Conservation (phyloP, 2,888 invertebrate genomes). For the Rhyacophila evoluta region DNA sequence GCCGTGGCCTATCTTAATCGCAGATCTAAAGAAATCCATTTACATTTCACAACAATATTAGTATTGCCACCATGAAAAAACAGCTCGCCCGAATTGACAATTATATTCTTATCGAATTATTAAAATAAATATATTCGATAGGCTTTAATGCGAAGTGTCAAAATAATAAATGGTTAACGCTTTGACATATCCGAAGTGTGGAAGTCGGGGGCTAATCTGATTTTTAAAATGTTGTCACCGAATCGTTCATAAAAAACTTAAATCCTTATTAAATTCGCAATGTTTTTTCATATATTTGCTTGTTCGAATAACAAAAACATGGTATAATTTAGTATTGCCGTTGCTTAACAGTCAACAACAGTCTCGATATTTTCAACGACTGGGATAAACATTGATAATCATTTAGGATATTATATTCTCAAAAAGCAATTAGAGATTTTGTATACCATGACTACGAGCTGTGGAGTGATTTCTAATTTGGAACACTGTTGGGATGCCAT, state of each 20-base stretch:
- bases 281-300: no score
- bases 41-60: neutral
- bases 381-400: no score
- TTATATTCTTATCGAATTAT: neutral
- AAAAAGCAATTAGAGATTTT: no score
- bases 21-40: conserved; percentile 15
- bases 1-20: neutral
- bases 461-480: no score
- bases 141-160: neutral
- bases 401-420: no score
- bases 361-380: no score
- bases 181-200: neutral
- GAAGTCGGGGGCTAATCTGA: neutral
- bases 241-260: neutral
- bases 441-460: no score
- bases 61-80: neutral
- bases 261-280: no score
- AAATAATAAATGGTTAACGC: neutral
- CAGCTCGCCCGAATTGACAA: neutral
- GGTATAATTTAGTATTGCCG: no score
- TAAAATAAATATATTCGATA: conserved; percentile 4
- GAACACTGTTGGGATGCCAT: no score
- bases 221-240: neutral
- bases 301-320: no score
- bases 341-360: no score